These are phyloP conservation scores for Leptonema lineaticorne DNA, from an alignment of 1,140 invertebrate genomes.

Conservation along the genomic window DNA sequence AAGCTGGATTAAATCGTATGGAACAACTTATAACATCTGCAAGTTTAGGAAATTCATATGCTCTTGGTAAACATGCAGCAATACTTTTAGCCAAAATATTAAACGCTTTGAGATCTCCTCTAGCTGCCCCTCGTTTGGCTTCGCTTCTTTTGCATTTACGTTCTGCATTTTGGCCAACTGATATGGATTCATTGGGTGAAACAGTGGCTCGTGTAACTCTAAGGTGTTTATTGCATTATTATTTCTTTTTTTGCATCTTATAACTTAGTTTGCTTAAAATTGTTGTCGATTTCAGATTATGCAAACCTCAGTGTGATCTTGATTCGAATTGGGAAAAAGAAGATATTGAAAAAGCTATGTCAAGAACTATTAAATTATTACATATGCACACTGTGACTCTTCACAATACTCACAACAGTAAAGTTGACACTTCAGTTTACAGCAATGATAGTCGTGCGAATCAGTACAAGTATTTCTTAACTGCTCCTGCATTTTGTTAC, in stretches of 20 bases:
- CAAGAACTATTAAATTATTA: slow-evolving; percentile 62
- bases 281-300: slow-evolving; percentile 47
- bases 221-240: slow-evolving; percentile 41
- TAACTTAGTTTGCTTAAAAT: background rate
- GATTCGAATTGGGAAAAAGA: slow-evolving; percentile 77
- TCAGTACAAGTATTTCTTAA: slow-evolving; percentile 52
- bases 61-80: slow-evolving; percentile 65
- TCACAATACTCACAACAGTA: slow-evolving; percentile 30
- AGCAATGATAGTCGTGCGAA: slow-evolving; percentile 31
- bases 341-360: slow-evolving; percentile 61
- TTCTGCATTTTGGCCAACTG: slow-evolving; percentile 54
- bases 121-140: slow-evolving; percentile 66
- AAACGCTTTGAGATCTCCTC: slow-evolving; percentile 64
- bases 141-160: slow-evolving; percentile 63
- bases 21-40: slow-evolving; percentile 67
- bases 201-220: slow-evolving; percentile 49
- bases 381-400: slow-evolving; percentile 56
- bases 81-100: slow-evolving; percentile 65
- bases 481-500: slow-evolving; percentile 78
- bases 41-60: slow-evolving; percentile 60
- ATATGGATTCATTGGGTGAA: slow-evolving; percentile 57
- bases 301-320: slow-evolving; percentile 78
- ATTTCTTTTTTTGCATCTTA: background rate
- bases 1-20: slow-evolving; percentile 61
- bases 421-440: slow-evolving; percentile 24